A percentile compares a stretch with the other conserved stretches of the same genome.
Evolutionary conservation across 2,888 invertebrate species (phyloP).

Genomic region (Cryptosula pallasiana): DNA sequence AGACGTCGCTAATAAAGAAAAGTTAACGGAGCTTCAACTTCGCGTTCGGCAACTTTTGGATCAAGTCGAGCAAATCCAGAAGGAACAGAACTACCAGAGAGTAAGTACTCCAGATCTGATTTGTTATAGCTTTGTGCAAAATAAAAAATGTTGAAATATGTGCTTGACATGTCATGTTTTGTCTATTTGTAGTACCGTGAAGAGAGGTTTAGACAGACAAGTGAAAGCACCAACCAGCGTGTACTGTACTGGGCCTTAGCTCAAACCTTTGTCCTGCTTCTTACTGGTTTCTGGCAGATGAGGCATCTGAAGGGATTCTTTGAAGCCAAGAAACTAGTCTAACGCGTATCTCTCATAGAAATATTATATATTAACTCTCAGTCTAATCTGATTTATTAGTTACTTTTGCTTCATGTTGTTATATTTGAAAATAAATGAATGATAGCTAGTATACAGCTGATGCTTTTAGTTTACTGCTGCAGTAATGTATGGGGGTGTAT

Average conservation of each 20-base stretch:
- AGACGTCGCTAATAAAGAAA: conserved; percentile 94
- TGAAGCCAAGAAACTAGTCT: conserved; percentile 88
- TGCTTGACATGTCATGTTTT: too few relatives aligned
- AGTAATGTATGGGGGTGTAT: too few relatives aligned
- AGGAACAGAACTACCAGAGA: conserved; percentile 97
- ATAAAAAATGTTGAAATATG: too few relatives aligned
- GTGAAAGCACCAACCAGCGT: conserved; percentile 83
- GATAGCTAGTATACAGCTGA: too few relatives aligned
- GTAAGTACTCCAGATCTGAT: too few relatives aligned
- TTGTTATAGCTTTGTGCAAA: too few relatives aligned
- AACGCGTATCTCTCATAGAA: too few relatives aligned
- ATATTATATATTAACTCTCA: too few relatives aligned
- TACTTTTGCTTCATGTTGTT: too few relatives aligned
- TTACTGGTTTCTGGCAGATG: conserved; percentile 99
- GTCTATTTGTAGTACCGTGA: conserved; percentile 74
- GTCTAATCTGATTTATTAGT: too few relatives aligned
- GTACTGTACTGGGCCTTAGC: conserved; percentile 89
- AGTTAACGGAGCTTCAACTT: conserved; percentile 87
- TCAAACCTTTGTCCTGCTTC: conserved; percentile 81
- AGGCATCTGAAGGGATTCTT: conserved; percentile 97
- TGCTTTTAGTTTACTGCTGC: too few relatives aligned
- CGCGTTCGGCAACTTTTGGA: conserved; percentile 89
- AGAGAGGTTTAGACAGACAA: conserved; percentile 92
- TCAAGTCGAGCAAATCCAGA: conserved; percentile 98
- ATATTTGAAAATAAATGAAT: too few relatives aligned